These are phyloP conservation scores for Embidobia sp. DNA, from an alignment of 2,888 invertebrate species.

Conservation along the genomic window DNA sequence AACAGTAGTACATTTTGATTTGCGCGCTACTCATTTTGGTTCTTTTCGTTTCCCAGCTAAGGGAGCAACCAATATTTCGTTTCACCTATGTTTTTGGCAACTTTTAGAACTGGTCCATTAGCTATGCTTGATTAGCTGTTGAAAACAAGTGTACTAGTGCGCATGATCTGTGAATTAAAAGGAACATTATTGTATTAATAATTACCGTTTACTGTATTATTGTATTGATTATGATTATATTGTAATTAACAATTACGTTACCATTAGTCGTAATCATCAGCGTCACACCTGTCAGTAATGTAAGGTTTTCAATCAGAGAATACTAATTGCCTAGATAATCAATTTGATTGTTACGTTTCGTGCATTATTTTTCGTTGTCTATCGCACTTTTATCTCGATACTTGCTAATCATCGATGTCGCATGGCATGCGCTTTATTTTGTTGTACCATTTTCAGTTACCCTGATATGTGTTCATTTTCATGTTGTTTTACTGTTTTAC, in stretches of 20 bases:
- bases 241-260: constrained; percentile 60
- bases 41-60: background rate
- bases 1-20: too few species aligned
- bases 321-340: constrained; percentile 40
- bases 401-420: constrained; percentile 69
- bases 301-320: constrained; percentile 34
- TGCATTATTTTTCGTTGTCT: constrained; percentile 17
- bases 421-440: constrained; percentile 77
- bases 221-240: constrained; percentile 60
- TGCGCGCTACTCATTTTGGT: too few species aligned
- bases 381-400: constrained; percentile 1
- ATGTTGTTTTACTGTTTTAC: background rate
- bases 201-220: constrained; percentile 65
- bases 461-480: constrained; percentile 15
- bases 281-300: constrained; percentile 62
- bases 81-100: constrained; percentile 21
- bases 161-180: constrained; percentile 78
- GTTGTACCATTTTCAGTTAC: constrained; percentile 12
- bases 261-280: constrained; percentile 63
- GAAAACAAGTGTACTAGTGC: constrained; percentile 74
- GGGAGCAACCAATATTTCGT: background rate
- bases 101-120: constrained; percentile 29
- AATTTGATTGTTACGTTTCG: constrained; percentile 32
- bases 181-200: constrained; percentile 69
- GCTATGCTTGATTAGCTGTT: constrained; percentile 43